Percentiles rank a stretch among this genome's conserved stretches.
phyloP scores from a whole-genome alignment of 1,140 invertebrate genomes.

The Heliconius hermathena region DNA sequence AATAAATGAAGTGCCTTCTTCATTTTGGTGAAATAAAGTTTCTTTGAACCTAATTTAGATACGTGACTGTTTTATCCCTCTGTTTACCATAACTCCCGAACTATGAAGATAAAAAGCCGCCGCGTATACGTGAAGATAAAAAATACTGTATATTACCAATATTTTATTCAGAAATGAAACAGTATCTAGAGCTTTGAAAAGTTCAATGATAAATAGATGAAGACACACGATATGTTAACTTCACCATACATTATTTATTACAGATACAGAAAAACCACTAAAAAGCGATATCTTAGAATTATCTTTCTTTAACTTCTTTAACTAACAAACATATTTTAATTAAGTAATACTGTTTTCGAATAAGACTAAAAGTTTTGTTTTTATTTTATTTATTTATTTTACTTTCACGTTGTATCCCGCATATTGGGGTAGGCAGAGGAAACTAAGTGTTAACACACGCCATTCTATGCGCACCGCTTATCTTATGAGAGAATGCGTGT shows the following conservation, averaged over 20 bases:
- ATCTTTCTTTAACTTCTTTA: neutral
- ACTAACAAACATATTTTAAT: neutral
- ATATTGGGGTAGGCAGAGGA: too few relatives aligned
- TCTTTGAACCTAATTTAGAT: too few relatives aligned
- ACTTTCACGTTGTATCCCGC: too few relatives aligned
- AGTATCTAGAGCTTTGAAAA: neutral
- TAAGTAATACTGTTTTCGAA: neutral
- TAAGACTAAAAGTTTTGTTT: neutral
- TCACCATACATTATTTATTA: constrained; percentile 9
- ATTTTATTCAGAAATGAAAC: neutral
- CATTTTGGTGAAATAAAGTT: too few relatives aligned
- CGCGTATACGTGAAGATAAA: neutral
- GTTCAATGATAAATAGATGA: constrained; percentile 9
- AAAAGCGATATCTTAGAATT: constrained; percentile 1
- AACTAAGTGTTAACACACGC: too few relatives aligned
- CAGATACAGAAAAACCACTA: constrained; percentile 8
- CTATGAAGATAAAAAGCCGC: neutral
- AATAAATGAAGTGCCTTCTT: too few relatives aligned
- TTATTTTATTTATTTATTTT: neutral
- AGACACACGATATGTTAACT: neutral
- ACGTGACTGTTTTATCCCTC: too few relatives aligned
- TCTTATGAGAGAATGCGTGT: too few relatives aligned
- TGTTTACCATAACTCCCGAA: neutral
- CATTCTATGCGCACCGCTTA: too few relatives aligned
- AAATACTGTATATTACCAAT: neutral